A percentile compares a stretch with the other conserved stretches of the same genome.
Conservation (phyloP, 2,888 invertebrate genomes). For the Orchesellides sinensis region DNA sequence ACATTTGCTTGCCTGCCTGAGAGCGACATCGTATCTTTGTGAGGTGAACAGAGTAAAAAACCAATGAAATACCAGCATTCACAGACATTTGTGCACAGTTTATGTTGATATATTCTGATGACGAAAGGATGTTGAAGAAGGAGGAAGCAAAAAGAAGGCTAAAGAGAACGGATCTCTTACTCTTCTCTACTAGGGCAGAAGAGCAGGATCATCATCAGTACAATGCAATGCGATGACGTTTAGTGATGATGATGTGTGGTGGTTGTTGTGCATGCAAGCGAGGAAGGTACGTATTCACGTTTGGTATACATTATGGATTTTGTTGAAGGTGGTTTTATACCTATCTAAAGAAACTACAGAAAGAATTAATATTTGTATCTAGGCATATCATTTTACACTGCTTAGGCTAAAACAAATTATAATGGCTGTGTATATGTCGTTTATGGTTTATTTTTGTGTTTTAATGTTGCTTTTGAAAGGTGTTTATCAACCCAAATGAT, state of each 20-base stretch:
- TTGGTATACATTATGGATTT: no score
- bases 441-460: no score
- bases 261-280: neutral
- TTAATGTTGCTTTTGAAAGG: no score
- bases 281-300: neutral
- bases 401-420: no score
- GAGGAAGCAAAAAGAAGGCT: slow-evolving; percentile 41
- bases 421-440: no score
- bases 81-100: neutral
- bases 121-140: slow-evolving; percentile 39
- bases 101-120: slow-evolving; percentile 34
- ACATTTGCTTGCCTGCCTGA: slow-evolving; percentile 23
- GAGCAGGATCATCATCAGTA: slow-evolving; percentile 38
- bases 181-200: slow-evolving; percentile 50
- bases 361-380: no score
- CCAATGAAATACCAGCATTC: slow-evolving; percentile 31
- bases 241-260: slow-evolving; percentile 27
- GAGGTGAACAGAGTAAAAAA: no score
- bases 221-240: slow-evolving; percentile 7
- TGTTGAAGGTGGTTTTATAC: no score
- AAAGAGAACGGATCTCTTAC: slow-evolving; percentile 12
- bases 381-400: no score
- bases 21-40: slow-evolving; percentile 26
- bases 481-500: no score
- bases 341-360: no score